Evolutionary conservation across 2,888 invertebrate genomes (phyloP).

Genomic region (Alentia gelatinosa): DNA sequence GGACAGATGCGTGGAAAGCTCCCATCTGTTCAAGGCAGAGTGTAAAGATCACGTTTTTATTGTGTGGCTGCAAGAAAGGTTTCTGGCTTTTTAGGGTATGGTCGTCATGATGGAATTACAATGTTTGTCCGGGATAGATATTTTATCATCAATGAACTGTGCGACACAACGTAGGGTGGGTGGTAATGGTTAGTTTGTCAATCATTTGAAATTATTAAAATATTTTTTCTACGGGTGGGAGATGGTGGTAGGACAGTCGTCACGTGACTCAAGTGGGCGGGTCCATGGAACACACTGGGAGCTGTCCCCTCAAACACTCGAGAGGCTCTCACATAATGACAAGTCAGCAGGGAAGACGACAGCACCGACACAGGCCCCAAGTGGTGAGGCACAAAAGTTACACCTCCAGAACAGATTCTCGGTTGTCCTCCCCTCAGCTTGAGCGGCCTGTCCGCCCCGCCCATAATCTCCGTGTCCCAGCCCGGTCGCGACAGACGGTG

Average conservation of each 20-base stretch:
- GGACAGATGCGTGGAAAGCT: background rate
- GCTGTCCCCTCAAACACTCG: background rate
- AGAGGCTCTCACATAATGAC: slow-evolving; percentile 20
- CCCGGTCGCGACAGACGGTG: background rate
- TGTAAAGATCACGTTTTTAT: background rate
- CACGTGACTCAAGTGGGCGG: no score
- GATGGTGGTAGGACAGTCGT: no score
- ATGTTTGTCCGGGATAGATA: no score
- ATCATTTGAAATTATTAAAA: no score
- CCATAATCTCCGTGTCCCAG: slow-evolving; percentile 36
- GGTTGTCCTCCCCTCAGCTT: background rate
- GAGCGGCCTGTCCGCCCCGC: background rate
- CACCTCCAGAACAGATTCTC: background rate
- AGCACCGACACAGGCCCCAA: background rate
- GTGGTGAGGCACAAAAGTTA: slow-evolving; percentile 12
- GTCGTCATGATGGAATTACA: no score
- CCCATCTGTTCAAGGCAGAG: background rate
- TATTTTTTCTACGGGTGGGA: no score
- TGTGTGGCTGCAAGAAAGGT: no score
- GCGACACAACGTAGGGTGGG: no score
- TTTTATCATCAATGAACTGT: no score
- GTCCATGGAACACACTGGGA: no score
- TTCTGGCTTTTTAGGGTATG: no score
- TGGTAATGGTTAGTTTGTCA: no score
- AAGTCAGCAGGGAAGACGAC: background rate